Conservation (phyloP, 2,113 vertebrate genomes). For the Alethe diademata region DNA sequence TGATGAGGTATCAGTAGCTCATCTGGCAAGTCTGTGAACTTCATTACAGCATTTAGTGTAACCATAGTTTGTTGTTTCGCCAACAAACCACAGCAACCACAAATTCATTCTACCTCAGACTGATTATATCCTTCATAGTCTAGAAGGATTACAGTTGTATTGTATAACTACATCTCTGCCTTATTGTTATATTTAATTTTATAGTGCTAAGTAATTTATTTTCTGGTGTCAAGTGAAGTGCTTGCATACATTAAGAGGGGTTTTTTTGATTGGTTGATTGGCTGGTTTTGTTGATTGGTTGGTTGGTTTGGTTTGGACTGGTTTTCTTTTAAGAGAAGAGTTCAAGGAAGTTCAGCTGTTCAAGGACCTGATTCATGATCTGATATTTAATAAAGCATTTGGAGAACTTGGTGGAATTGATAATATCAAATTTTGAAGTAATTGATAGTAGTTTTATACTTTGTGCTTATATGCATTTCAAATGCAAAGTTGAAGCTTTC, state of each 20-base stretch:
- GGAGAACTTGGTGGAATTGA: background rate
- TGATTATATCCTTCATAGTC: background rate
- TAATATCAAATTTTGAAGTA: background rate
- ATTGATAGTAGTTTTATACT: background rate
- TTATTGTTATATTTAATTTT: background rate
- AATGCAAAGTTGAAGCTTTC: background rate
- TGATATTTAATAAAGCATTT: background rate
- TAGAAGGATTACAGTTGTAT: background rate
- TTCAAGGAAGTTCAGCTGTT: background rate
- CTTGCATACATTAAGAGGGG: rapidly evolving
- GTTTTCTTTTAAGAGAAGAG: background rate
- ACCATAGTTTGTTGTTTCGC: background rate
- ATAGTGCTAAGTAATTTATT: background rate
- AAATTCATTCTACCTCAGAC: background rate
- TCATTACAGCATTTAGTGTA: background rate
- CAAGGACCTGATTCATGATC: background rate
- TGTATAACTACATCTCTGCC: background rate
- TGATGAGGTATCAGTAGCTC: background rate
- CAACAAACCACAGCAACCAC: background rate
- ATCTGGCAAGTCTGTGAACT: background rate
- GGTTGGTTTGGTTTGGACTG: background rate
- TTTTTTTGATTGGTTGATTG: background rate
- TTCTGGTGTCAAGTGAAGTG: background rate
- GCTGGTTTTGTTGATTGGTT: background rate
- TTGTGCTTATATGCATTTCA: background rate